A percentile compares a stretch with the other conserved stretches of the same genome.
These are phyloP conservation scores for Gymnarchus niloticus DNA, from an alignment of 2,113 vertebrate species.

Conservation along the genomic window DNA sequence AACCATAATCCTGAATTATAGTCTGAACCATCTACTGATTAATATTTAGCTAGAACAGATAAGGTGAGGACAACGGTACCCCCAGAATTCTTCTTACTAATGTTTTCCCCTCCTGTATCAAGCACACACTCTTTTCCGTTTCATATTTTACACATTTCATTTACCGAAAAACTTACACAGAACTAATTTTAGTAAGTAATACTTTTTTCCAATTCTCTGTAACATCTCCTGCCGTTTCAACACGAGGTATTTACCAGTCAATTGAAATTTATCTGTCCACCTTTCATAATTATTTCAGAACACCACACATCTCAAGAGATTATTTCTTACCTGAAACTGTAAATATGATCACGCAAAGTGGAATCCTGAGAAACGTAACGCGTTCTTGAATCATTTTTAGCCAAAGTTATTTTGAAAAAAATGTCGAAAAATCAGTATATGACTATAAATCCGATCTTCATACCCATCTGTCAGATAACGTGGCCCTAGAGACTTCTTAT, in stretches of 20 bases:
- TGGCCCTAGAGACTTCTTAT: not conserved
- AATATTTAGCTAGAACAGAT: no score
- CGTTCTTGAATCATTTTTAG: not conserved
- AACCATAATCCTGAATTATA: not conserved
- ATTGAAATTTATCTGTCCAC: not conserved
- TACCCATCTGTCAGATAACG: not conserved
- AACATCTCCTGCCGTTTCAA: not conserved
- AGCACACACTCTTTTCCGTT: not conserved
- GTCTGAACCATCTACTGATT: not conserved
- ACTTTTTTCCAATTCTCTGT: not conserved
- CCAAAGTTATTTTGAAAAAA: not conserved
- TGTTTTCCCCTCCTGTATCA: not conserved
- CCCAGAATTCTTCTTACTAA: not conserved
- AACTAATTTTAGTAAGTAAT: not conserved
- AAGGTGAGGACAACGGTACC: no score
- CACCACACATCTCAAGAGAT: not conserved
- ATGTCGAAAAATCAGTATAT: not conserved
- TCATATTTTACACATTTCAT: not conserved
- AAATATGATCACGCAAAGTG: not conserved
- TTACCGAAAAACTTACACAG: not conserved
- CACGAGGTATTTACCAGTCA: not conserved
- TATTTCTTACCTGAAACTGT: slow-evolving; percentile 13
- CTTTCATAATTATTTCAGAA: not conserved
- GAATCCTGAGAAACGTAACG: not conserved
- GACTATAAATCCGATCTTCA: not conserved